A percentile compares a stretch with the other conserved stretches of the same genome.
These are phyloP conservation scores for Antheraea assamensis DNA, from an alignment of 2,888 invertebrate species.

Conservation along the genomic window DNA sequence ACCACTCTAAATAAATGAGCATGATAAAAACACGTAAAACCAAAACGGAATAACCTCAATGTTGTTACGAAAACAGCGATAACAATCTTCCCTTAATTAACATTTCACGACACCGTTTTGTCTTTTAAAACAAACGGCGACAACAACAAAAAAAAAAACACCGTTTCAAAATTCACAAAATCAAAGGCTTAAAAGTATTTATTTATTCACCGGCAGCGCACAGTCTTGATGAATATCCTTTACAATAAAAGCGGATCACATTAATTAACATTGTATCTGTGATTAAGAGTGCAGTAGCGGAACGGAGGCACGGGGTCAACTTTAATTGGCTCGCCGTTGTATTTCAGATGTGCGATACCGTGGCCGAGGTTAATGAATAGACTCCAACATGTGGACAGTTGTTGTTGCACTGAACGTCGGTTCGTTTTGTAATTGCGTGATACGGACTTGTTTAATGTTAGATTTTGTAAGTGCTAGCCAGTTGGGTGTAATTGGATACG, in stretches of 20 bases:
- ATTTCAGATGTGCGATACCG: constrained; percentile 77
- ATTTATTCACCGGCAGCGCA: constrained; percentile 31
- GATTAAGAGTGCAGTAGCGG: constrained; percentile 78
- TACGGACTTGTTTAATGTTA: constrained; percentile 43
- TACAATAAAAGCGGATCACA: constrained; percentile 72
- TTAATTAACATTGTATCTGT: constrained; percentile 78
- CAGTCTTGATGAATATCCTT: constrained; percentile 45
- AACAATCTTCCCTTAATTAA: constrained; percentile 10
- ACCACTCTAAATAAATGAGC: neutral
- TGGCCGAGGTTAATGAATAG: constrained; percentile 68
- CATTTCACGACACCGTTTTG: constrained; percentile 14
- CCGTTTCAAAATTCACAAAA: constrained; percentile 9
- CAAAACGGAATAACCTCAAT: neutral
- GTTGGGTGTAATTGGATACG: constrained; percentile 36
- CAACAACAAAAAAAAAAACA: neutral
- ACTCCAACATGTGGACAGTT: constrained; percentile 71
- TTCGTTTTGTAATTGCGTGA: constrained; percentile 67
- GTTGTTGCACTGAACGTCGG: constrained; percentile 63
- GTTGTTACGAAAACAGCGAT: neutral
- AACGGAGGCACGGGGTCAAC: constrained; percentile 69
- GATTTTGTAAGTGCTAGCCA: constrained; percentile 38
- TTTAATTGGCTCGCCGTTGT: constrained; percentile 73
- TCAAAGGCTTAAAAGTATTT: constrained; percentile 12
- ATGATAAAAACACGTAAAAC: neutral
- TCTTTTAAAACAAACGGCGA: neutral